Evolutionary conservation across 2,113 vertebrate genomes (phyloP), one percentile per base, ranked within the genome.

Genomic region (Lamprologus tigripictilis): DNA sequence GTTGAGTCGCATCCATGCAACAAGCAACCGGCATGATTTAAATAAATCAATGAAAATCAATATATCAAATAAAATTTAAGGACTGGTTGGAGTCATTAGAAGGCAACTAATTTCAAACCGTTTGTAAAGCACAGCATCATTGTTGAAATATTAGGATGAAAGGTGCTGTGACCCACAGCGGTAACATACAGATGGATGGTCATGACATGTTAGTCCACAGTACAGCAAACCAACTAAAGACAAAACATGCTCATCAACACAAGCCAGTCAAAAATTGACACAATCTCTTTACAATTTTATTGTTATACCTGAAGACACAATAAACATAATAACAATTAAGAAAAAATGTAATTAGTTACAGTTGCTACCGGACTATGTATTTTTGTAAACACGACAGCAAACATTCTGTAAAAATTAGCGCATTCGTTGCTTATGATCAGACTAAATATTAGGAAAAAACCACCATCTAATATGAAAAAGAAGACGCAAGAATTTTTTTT

Each of bases 61-160:
- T 31, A 31, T 78, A 31, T 78, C 71, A 49, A 78, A 17, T 49
- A n/a, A 78, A 12, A 31, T 31, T 0, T 26, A 78, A 78, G 2
- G 42, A 17, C 4, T 19, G 71, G 23, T 19, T 49, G 10, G 26
- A 31, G 14, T 49, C 17, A 49, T 12, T 76, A 31, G 23, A 78
- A 78, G 71, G 42, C 23, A 78, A 12, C 42, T n/a, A 12, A n/a
- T 66, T 66, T 66, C 31, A 66, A 37, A 66, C 31, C 6, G 0
- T 66, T 66, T 66, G 31, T 66, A 66, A 47, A 47, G 9, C 23
- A 76, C 23, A 17, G 42, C 6, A 28, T 47, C 26, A 3, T 49
- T 49, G 26, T 26, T 76, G 16, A 47, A 73, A 73, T 47, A 47
- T 49, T 49, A 76, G 23, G 71, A 76, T 76, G 71, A 76, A 76